Base-by-base conservation (phyloP, 92 coral and sea anemone species). In the Bergia sp. region DNA sequence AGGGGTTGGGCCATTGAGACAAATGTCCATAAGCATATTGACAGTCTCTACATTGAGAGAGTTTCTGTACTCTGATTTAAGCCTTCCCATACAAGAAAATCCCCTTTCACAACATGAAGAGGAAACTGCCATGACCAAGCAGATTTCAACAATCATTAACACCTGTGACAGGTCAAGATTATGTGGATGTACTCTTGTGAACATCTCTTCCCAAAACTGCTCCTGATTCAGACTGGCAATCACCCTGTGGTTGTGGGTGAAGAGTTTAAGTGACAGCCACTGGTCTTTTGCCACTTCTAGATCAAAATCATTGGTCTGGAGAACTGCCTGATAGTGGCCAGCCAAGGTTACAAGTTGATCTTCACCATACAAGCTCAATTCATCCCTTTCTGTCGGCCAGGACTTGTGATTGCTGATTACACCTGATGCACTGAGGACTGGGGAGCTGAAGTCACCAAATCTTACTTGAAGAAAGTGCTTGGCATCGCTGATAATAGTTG, bases 11-110 rank as follows among this genome's bases (percentile, higher is more conserved):
- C 87, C 79, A 64, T 84, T 43, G 77, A 84, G 65, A 53, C 76
- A 84, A 74, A 84, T 84, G 76, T 84, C 75, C 87, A 84, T 49
- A 77, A 85, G 80, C 88, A 85, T 85, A 44, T 85, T 55, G 58
- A 85, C 79, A 85, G 80, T 81, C 74, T 42, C 88, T 39, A 85
- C 88, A 85, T 72, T 77, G 78, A 85, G 88, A 71, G 88, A 85
- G 89, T 85, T 85, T n/a, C 89, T 50, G 65, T 86, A 86, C 80
- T 86, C 89, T 73, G 89, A 86, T 85, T 85, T 85, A 58, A 85
- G 53, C 65, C 88, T 69, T 77, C 73, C 88, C 80, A 41, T 73
- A 74, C 80, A 74, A 85, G 75, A 85, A 77, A 85, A 85, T 69
- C 80, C 88, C 64, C 84, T 86, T 50, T 86, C 89, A 85, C 81